A percentile compares a stretch with the other conserved stretches of the same genome.
These are phyloP conservation scores for Blastomussa wellsi DNA, from an alignment of 92 coral and sea anemone species.

Conservation along the genomic window DNA sequence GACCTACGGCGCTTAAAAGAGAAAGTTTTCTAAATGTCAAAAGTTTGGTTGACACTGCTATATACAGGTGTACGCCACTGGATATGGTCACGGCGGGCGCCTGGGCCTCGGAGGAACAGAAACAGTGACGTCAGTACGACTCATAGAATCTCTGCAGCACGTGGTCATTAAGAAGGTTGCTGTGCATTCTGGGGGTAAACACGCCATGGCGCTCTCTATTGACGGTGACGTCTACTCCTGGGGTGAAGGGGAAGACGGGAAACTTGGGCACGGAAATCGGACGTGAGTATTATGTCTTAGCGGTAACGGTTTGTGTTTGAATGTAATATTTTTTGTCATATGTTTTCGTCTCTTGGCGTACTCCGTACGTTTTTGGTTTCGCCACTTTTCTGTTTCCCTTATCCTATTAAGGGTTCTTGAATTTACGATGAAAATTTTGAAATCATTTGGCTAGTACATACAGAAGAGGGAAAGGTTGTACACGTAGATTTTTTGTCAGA, in stretches of 20 bases:
- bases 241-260: slow-evolving; percentile 99
- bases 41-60: background rate
- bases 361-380: background rate
- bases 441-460: background rate
- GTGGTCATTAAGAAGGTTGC: slow-evolving; percentile 92
- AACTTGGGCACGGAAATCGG: slow-evolving; percentile 95
- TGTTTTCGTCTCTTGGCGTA: background rate
- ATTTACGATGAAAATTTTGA: background rate
- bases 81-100: slow-evolving; percentile 98
- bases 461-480: background rate
- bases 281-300: slow-evolving; percentile 58
- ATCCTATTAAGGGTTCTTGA: no score
- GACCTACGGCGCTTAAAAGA: no score
- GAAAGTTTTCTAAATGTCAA: no score
- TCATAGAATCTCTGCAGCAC: slow-evolving; percentile 94
- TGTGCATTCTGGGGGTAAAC: slow-evolving; percentile 99
- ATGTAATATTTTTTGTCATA: background rate
- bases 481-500: background rate
- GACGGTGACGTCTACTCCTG: slow-evolving; percentile 96
- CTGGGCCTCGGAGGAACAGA: slow-evolving; percentile 98
- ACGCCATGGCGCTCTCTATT: slow-evolving; percentile 85
- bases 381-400: no score
- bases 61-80: slow-evolving; percentile 85
- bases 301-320: background rate
- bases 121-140: slow-evolving; percentile 87